phyloP scores from a whole-genome alignment of 2,797 vertebrate species.

The Trachurus trachurus region DNA sequence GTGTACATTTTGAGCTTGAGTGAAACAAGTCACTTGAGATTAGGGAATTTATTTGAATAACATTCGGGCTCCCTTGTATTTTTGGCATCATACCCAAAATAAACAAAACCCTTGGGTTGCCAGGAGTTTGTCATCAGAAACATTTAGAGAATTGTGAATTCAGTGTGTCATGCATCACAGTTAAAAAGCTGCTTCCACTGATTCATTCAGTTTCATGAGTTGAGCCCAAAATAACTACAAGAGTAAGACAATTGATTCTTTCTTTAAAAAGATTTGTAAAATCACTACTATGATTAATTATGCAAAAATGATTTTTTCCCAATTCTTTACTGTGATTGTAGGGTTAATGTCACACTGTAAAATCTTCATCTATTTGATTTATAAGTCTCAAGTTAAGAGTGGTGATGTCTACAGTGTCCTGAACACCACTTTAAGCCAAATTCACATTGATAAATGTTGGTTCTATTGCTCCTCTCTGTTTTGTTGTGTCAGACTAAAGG shows the following conservation, averaged over 20 bases:
- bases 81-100: conserved; percentile 64
- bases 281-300: not conserved
- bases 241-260: not conserved
- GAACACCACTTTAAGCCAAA: conserved; percentile 8
- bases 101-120: conserved; percentile 65
- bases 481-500: conserved; percentile 17
- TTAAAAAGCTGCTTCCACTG: conserved; percentile 24
- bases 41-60: conserved; percentile 63
- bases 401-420: not conserved
- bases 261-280: not conserved
- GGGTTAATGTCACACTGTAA: not conserved
- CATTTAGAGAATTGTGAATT: conserved; percentile 50
- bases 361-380: conserved; percentile 5
- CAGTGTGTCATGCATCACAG: conserved; percentile 24
- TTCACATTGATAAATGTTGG: not conserved
- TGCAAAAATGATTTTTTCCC: not conserved
- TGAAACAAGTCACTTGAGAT: conserved; percentile 73
- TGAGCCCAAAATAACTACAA: not conserved
- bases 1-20: conserved; percentile 53
- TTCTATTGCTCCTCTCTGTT: conserved; percentile 12
- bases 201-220: conserved; percentile 18
- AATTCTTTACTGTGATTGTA: too few species aligned
- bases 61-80: conserved; percentile 57
- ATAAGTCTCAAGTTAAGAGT: conserved; percentile 1
- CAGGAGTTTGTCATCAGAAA: conserved; percentile 60